These are phyloP conservation scores for Notolepis coatsorum DNA, from an alignment of 2,797 vertebrate species.

Conservation along the genomic window DNA sequence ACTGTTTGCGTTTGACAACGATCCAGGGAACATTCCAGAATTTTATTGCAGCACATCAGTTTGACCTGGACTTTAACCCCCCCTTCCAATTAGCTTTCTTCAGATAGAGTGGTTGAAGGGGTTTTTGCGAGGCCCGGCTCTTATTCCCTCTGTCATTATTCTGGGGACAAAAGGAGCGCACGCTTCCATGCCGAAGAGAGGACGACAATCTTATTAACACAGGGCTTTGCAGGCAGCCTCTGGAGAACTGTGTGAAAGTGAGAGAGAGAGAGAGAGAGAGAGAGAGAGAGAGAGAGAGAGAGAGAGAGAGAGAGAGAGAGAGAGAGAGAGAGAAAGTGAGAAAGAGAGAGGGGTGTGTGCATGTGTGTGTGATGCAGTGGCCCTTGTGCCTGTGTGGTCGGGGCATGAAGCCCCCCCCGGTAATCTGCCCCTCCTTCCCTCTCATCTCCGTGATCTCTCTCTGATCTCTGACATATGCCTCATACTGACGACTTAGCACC, in stretches of 20 bases:
- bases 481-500: conserved; percentile 76
- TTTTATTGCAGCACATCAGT: conserved; percentile 30
- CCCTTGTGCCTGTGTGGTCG: conserved; percentile 50
- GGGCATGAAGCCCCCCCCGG: conserved; percentile 45
- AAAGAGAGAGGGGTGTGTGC: background rate
- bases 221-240: conserved; percentile 35
- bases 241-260: conserved; percentile 27
- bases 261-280: conserved; percentile 25
- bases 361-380: conserved; percentile 10
- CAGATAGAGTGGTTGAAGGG: conserved; percentile 52
- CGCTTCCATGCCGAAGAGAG: conserved; percentile 41
- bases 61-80: conserved; percentile 24
- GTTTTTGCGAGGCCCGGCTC: conserved; percentile 44
- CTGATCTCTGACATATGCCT: conserved; percentile 75
- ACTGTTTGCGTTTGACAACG: conserved; percentile 4
- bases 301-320: background rate
- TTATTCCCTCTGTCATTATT: conserved; percentile 55
- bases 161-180: conserved; percentile 54
- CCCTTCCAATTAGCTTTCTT: conserved; percentile 37
- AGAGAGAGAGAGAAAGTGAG: background rate
- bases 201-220: conserved; percentile 55
- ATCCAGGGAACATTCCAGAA: background rate
- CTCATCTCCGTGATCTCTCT: conserved; percentile 57
- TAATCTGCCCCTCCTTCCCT: conserved; percentile 60
- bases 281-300: background rate